Evolutionary conservation across 2,888 invertebrate species (phyloP), one percentile per base, ranked within the genome.

Genomic region (Drosophila buzzatii): DNA sequence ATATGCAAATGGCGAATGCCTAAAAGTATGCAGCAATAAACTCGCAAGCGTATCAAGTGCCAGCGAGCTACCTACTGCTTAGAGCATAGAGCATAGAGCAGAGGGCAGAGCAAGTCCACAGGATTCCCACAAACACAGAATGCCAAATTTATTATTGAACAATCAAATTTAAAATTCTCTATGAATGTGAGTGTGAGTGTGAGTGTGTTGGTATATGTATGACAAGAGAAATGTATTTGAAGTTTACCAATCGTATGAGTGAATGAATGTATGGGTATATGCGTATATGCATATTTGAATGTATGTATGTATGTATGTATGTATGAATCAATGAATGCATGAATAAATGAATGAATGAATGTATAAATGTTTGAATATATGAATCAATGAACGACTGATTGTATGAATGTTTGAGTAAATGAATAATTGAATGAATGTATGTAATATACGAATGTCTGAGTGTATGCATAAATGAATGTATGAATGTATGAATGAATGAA

Each of bases 111-210:
- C 51, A 51, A 31, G 18, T 51, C 33, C 20, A 14, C 20, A 20
- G 51, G 31, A 31, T 12, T 27, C 27, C 20, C 35, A 8, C 18
- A 20, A 9, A 9, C 4, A 23, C 52, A 1, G 23, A 23, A 37
- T 53, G 37, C 9, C 35, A 37, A 37, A 53, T 37, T 53, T 53
- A 53, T 53, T 53, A 53, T 53, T 53, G 37, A 53, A 37, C 52
- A 53, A 37, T 53, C 35, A 53, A 23, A 37, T 33, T 51, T 51
- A 33, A 33, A 33, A 51, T 51, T 33, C 51, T 33, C 18, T 33
- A 31, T 7, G 33, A 18, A 18, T 18, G 20, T 52, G 2, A 8
- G 9, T 9, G 7, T 14, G 8, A 18, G 18, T 39, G 37, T 9
- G 49, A 7, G 49, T 23, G 45, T n/a, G 39, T 31, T 49, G 5